Evolutionary conservation across 2,888 invertebrate genomes (phyloP).

Genomic region (Perithous albicinctus): DNA sequence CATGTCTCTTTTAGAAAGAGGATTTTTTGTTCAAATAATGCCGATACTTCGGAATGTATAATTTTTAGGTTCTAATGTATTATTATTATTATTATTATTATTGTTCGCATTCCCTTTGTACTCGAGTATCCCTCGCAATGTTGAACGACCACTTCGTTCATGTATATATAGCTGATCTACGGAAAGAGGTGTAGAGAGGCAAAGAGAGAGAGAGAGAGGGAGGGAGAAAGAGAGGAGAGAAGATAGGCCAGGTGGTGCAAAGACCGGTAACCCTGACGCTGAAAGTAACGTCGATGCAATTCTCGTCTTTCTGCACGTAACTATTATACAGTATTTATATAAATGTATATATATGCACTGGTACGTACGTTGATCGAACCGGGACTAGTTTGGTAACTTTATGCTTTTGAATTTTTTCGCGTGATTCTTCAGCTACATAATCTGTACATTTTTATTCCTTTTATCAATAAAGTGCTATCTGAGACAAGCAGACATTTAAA

Average conservation of each 20-base stretch:
- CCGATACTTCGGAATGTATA: neutral
- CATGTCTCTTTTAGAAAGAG: too few species aligned
- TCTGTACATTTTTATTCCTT: too few species aligned
- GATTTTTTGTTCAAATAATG: too few species aligned
- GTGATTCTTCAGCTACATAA: too few species aligned
- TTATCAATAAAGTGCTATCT: too few species aligned
- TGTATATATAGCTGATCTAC: constrained; percentile 6
- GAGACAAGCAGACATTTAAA: too few species aligned
- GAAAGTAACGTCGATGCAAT: constrained; percentile 47
- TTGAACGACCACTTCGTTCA: constrained; percentile 24
- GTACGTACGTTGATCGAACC: too few species aligned
- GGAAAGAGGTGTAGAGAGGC: neutral
- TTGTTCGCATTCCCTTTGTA: constrained; percentile 37
- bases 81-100: neutral
- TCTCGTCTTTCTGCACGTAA: constrained; percentile 52
- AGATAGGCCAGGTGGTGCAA: constrained; percentile 56
- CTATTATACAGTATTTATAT: constrained; percentile 10
- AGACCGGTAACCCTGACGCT: constrained; percentile 60
- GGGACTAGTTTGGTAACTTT: too few species aligned
- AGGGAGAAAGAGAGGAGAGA: neutral
- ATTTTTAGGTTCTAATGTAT: too few species aligned
- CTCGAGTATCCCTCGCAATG: constrained; percentile 6
- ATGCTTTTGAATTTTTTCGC: too few species aligned
- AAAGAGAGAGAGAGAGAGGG: constrained; percentile 15
- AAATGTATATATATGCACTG: neutral